These are phyloP conservation scores for Apodemia duryi DNA, from an alignment of 2,888 invertebrate genomes.

Conservation along the genomic window DNA sequence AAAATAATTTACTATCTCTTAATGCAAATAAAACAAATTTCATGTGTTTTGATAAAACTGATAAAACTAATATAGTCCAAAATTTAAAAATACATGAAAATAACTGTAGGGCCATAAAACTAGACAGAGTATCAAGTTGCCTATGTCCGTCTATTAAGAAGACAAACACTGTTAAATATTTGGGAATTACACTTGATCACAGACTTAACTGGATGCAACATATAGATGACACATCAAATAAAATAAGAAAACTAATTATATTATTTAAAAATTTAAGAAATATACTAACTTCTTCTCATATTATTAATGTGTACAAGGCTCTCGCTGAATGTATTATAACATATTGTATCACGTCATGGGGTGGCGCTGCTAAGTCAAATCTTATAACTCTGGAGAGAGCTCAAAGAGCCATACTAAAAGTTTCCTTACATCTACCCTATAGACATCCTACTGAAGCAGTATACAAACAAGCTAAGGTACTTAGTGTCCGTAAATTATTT, in stretches of 20 bases:
- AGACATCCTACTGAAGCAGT: too few species aligned
- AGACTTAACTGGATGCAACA: not conserved
- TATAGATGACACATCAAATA: not conserved
- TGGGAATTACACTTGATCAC: not conserved
- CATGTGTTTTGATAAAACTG: slow-evolving; percentile 10
- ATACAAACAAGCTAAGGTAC: too few species aligned
- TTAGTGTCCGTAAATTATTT: too few species aligned
- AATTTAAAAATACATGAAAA: not conserved
- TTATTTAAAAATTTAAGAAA: too few species aligned
- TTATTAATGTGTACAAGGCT: too few species aligned
- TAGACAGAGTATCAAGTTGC: not conserved
- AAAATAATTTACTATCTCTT: slow-evolving; percentile 9
- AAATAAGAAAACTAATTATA: not conserved
- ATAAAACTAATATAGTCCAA: not conserved
- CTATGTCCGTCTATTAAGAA: not conserved
- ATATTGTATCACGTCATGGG: too few species aligned
- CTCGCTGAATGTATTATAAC: too few species aligned
- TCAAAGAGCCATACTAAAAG: too few species aligned
- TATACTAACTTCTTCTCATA: too few species aligned
- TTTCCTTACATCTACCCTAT: too few species aligned
- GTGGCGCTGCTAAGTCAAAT: too few species aligned
- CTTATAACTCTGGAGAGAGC: too few species aligned
- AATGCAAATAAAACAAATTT: slow-evolving; percentile 14
- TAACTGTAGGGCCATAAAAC: not conserved
- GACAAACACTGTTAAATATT: not conserved